phyloP scores from a whole-genome alignment of 2,888 invertebrate species.

The Ochlodes sylvanus region DNA sequence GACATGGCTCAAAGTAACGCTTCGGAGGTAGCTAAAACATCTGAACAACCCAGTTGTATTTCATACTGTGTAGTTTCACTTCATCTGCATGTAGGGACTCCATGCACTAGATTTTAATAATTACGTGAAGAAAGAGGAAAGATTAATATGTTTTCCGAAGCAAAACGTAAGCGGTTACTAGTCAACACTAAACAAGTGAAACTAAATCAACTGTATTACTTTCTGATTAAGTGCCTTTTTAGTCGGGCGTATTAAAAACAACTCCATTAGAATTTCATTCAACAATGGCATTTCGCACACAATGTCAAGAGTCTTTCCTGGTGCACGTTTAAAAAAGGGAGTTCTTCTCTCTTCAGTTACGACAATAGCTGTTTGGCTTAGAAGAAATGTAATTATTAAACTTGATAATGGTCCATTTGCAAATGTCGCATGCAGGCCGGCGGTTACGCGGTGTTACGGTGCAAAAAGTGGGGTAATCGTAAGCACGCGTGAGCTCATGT shows the following conservation, averaged over 20 bases:
- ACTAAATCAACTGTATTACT: too few species aligned
- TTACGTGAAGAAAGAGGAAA: too few species aligned
- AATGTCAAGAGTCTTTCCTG: slow-evolving; percentile 6
- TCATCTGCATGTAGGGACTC: too few species aligned
- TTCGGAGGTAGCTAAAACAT: too few species aligned
- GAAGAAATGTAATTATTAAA: neutral
- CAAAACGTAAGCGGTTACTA: too few species aligned
- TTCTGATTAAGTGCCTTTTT: neutral
- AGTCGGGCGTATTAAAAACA: neutral
- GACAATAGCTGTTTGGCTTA: neutral
- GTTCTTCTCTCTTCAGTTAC: neutral
- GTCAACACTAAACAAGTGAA: too few species aligned
- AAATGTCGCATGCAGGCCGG: slow-evolving; percentile 3
- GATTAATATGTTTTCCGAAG: too few species aligned
- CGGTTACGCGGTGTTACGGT: slow-evolving; percentile 3
- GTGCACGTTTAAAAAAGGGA: neutral
- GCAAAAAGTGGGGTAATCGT: slow-evolving; percentile 9
- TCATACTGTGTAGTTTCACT: too few species aligned
- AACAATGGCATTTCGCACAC: slow-evolving; percentile 3
- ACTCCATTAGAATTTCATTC: neutral
- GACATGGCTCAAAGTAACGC: too few species aligned
- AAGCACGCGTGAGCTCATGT: slow-evolving; percentile 6
- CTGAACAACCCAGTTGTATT: too few species aligned
- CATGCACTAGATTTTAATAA: too few species aligned
- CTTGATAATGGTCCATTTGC: slow-evolving; percentile 8